A percentile compares a stretch with the other conserved stretches of the same genome.
These are phyloP conservation scores for Mionectes olivaceus DNA, from an alignment of 2,797 vertebrate species.

Conservation along the genomic window DNA sequence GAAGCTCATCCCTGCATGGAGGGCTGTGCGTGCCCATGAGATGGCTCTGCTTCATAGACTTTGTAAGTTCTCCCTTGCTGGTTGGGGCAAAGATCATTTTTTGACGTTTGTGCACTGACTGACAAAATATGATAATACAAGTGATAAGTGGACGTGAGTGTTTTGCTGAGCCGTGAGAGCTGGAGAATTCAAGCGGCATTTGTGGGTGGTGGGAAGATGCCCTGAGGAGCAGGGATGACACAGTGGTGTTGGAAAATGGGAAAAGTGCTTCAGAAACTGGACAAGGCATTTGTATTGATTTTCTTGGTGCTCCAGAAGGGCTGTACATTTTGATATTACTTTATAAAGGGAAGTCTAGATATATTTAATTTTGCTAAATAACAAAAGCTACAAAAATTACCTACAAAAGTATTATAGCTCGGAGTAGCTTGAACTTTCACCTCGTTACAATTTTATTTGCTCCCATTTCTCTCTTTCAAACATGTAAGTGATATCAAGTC, in stretches of 20 bases:
- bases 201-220: background rate
- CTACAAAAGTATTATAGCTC: background rate
- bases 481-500: slow-evolving; percentile 53
- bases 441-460: slow-evolving; percentile 22
- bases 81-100: background rate
- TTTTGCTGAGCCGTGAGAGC: background rate
- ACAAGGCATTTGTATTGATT: background rate
- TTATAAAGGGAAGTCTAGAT: background rate
- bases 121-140: background rate
- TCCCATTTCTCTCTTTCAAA: slow-evolving; percentile 41
- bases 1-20: background rate
- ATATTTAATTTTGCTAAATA: background rate
- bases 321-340: background rate
- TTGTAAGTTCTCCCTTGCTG: background rate
- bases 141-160: background rate
- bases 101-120: background rate
- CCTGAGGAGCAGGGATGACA: background rate
- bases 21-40: rapidly evolving
- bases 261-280: background rate
- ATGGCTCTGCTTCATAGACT: background rate
- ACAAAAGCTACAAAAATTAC: background rate
- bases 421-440: background rate
- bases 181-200: background rate
- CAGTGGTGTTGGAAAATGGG: background rate
- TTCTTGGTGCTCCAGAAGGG: background rate